phyloP scores from a whole-genome alignment of 2,888 invertebrate genomes.

The Schrankia costaestrigalis region DNA sequence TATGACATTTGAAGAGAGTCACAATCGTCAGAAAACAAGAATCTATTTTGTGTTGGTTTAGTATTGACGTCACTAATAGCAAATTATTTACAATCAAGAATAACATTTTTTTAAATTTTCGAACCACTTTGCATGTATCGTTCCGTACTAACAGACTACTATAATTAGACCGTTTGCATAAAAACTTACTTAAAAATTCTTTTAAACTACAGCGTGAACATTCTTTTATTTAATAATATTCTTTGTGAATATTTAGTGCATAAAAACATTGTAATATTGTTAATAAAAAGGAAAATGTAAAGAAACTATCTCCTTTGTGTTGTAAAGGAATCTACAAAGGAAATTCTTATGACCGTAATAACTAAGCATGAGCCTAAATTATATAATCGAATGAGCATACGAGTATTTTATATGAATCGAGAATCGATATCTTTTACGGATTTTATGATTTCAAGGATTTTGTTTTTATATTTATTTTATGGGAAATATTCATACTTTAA shows the following conservation, averaged over 20 bases:
- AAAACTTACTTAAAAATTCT: slow-evolving; percentile 8
- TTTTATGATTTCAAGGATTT: too few species aligned
- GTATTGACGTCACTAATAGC: too few species aligned
- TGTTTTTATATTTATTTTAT: slow-evolving; percentile 5
- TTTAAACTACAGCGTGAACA: slow-evolving; percentile 1
- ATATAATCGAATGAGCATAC: slow-evolving; percentile 31
- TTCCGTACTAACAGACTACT: too few species aligned
- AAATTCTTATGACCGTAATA: slow-evolving; percentile 30
- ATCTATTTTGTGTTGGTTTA: too few species aligned
- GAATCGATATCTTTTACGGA: slow-evolving; percentile 13
- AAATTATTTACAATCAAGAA: too few species aligned
- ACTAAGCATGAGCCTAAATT: slow-evolving; percentile 29
- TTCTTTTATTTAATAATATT: slow-evolving; percentile 11
- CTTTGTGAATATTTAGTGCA: slow-evolving; percentile 9
- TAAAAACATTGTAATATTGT: too few species aligned
- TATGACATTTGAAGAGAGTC: too few species aligned
- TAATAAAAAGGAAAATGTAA: slow-evolving; percentile 8
- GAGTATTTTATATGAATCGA: slow-evolving; percentile 24
- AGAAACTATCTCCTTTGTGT: slow-evolving; percentile 5
- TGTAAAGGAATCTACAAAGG: slow-evolving; percentile 20
- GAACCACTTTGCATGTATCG: too few species aligned
- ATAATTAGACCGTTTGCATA: too few species aligned
- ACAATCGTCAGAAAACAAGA: too few species aligned
- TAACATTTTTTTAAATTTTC: too few species aligned
- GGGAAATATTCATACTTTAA: neutral